Evolutionary conservation across 2,888 invertebrate species (phyloP).

Genomic region (Apantesis nais): DNA sequence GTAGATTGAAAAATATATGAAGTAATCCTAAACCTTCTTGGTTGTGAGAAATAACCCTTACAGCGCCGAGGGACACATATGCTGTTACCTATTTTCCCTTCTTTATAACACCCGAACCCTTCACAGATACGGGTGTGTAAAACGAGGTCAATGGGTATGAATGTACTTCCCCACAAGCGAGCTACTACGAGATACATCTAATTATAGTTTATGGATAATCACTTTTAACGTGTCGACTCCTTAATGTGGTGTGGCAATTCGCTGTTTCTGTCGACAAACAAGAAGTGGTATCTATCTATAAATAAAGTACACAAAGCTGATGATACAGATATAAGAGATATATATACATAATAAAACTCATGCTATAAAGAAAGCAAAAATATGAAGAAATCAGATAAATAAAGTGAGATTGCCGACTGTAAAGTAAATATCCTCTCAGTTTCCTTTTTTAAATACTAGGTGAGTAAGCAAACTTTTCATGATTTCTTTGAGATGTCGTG

Average conservation of each 20-base stretch:
- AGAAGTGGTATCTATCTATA: not conserved
- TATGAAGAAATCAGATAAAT: not conserved
- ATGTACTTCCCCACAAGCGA: conserved; percentile 30
- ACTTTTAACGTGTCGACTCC: not conserved
- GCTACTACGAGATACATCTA: conserved; percentile 22
- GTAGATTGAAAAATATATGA: conserved; percentile 17
- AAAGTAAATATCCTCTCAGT: not conserved
- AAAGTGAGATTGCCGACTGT: no score
- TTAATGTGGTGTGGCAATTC: not conserved
- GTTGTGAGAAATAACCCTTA: conserved; percentile 21
- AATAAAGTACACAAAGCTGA: not conserved
- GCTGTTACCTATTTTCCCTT: conserved; percentile 25
- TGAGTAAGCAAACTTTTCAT: not conserved
- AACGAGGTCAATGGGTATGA: conserved; percentile 44
- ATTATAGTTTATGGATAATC: conserved; percentile 39
- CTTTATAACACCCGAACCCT: conserved; percentile 39
- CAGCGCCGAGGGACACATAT: conserved; percentile 17
- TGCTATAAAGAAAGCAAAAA: not conserved
- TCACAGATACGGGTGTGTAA: conserved; percentile 28
- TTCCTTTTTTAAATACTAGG: not conserved
- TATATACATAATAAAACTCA: not conserved
- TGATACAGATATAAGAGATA: not conserved
- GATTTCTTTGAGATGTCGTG: not conserved
- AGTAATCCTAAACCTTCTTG: conserved; percentile 16
- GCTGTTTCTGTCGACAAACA: not conserved